phyloP scores from a whole-genome alignment of 1,140 invertebrate genomes.

The Colletes latitarsis region DNA sequence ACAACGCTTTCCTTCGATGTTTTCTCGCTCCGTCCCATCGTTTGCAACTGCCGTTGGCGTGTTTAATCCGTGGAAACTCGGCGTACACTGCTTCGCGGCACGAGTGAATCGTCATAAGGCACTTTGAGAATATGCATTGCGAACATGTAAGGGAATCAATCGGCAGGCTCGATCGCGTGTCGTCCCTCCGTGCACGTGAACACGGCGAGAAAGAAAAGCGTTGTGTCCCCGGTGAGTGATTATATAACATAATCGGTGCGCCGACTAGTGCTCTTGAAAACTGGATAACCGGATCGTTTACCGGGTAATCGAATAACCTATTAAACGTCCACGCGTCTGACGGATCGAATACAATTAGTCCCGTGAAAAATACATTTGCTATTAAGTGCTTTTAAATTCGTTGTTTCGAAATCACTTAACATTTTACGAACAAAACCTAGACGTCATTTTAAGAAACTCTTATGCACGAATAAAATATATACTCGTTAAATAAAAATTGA shows the following conservation, averaged over 20 bases:
- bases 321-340: no score
- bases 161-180: constrained; percentile 23
- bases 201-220: constrained; percentile 10
- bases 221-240: background rate
- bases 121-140: constrained; percentile 58
- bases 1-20: background rate
- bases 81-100: constrained; percentile 46
- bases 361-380: no score
- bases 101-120: constrained; percentile 61
- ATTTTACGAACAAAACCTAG: no score
- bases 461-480: no score
- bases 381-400: no score
- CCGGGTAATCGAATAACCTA: no score
- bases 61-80: constrained; percentile 33
- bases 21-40: background rate
- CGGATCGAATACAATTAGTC: no score
- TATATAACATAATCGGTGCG: background rate
- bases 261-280: background rate
- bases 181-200: background rate
- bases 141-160: constrained; percentile 37
- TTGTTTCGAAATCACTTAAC: no score
- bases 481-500: no score
- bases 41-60: constrained; percentile 15
- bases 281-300: constrained; percentile 16
- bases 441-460: no score